A percentile compares a stretch with the other conserved stretches of the same genome.
Evolutionary conservation across 2,797 vertebrate species (phyloP).

Genomic region (Sylvia borin): DNA sequence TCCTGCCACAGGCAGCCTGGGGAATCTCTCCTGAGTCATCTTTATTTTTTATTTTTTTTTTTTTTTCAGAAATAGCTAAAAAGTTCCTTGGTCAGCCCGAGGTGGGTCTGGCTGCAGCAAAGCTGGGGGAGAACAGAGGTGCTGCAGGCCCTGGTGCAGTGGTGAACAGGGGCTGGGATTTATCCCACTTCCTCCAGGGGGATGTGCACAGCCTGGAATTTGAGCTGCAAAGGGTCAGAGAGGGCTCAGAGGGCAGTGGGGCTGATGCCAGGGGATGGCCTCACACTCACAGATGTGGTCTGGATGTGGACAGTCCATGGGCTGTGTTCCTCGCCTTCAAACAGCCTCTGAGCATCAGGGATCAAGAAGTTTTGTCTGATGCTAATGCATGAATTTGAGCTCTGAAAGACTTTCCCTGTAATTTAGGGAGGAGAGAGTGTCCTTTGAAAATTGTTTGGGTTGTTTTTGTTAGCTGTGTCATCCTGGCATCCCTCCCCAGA

Average conservation of each 20-base stretch:
- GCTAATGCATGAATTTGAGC: neutral
- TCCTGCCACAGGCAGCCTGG: neutral
- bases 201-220: neutral
- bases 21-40: neutral
- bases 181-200: neutral
- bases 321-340: neutral
- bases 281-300: neutral
- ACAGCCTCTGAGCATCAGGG: neutral
- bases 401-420: neutral
- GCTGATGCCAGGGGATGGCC: neutral
- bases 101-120: neutral
- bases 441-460: neutral
- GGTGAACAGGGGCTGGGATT: neutral
- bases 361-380: neutral
- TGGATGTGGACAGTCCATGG: fast-evolving
- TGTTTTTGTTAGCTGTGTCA: neutral
- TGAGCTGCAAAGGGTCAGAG: neutral
- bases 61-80: neutral
- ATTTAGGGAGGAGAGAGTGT: neutral
- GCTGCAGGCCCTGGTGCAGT: neutral
- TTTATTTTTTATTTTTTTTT: neutral
- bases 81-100: neutral
- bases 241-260: neutral
- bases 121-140: neutral
- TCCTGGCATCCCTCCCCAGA: neutral